Evolutionary conservation across 1,140 invertebrate genomes (phyloP), one percentile per base, ranked within the genome.

Genomic region (Pogonus chalceus): DNA sequence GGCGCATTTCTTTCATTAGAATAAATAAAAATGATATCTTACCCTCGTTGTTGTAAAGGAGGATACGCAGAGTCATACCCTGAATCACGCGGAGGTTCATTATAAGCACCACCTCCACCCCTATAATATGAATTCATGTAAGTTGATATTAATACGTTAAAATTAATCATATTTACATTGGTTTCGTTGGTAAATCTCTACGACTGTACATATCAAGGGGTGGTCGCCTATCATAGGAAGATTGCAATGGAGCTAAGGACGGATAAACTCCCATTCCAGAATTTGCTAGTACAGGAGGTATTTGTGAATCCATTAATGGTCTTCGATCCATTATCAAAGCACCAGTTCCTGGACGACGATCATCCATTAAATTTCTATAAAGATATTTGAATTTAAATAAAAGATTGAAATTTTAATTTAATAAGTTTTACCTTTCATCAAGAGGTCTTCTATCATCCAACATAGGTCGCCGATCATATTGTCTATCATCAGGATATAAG

Each of bases 31-130:
- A 47, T 23, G 23, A 39, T 14, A 26, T 61, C 65, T 68, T 62
- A 68, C 66, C 65, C 63, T 59, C 68, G 58, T 56, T 67, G 66
- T 50, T 63, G 64, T 24, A 69, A 48, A 35, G 67, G 65, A 14
- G 68, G 66, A 58, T 69, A 68, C 16, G 65, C 62, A 14, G 62
- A 56, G 43, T 68, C 68, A 49, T 61, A 61, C 20, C 26, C 23
- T 12, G 31, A 35, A 35, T 10, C 54, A 20, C 49, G 51, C 10
- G 56, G 18, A 21, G 55, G 43, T 3, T 43, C 16, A 43, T 18
- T 54, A 23, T 49, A 51, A 24, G 53, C 53, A 9, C 59, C 57
- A 24, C 52, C 52, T 14, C 52, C 56, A 26, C 56, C 56, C 52
- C 56, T 57, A 16, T 18, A 18, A 43, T 43, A 18, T 43, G 18